phyloP scores from a whole-genome alignment of 2,797 vertebrate genomes.

The Mormyrops boulengeri region DNA sequence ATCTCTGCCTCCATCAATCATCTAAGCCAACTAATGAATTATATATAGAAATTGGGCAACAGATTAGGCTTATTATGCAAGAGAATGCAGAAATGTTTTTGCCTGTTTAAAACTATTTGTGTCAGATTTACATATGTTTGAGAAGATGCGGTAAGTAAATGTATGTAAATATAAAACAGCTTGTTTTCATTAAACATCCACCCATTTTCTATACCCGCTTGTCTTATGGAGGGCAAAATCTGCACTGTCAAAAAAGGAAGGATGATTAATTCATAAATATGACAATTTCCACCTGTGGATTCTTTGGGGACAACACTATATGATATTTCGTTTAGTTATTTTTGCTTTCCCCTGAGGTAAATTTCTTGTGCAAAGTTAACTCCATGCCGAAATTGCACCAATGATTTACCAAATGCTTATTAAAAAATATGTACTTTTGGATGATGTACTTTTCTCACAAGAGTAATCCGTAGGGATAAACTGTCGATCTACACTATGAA shows the following conservation, averaged over 20 bases:
- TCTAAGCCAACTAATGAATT: background rate
- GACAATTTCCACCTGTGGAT: background rate
- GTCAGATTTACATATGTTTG: background rate
- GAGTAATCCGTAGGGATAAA: background rate
- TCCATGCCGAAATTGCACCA: background rate
- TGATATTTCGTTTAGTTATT: background rate
- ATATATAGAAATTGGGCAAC: background rate
- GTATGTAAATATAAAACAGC: background rate
- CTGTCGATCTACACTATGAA: too few species aligned
- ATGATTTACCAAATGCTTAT: background rate
- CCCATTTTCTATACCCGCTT: background rate
- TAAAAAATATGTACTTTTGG: background rate
- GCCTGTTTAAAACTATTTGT: background rate
- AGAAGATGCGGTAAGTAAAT: background rate
- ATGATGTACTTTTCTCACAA: background rate
- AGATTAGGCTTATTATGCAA: background rate
- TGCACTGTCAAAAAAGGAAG: background rate
- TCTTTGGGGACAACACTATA: background rate
- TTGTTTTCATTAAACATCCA: background rate
- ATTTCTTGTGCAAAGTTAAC: background rate
- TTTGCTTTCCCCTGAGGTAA: background rate
- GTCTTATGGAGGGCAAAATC: background rate
- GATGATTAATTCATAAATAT: background rate
- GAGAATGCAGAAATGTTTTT: background rate
- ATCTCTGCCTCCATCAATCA: background rate